phyloP scores from a whole-genome alignment of 2,888 invertebrate genomes.

The Eilema depressum region DNA sequence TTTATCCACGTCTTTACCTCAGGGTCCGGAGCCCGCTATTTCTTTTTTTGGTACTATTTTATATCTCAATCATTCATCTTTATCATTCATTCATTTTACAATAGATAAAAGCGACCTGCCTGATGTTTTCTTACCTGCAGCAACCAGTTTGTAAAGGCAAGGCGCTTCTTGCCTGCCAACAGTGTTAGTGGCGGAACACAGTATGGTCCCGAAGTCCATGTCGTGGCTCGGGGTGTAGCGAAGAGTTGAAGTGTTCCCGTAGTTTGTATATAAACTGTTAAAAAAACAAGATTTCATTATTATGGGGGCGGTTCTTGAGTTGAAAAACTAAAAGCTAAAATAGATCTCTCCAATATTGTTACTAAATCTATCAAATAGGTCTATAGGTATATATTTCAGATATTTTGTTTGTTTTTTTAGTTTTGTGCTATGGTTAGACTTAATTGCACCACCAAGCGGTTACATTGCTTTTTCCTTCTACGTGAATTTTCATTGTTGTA shows the following conservation, averaged over 20 bases:
- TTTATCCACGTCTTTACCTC: no score
- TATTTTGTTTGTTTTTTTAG: no score
- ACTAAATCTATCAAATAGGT: no score
- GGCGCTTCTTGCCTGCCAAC: constrained; percentile 93
- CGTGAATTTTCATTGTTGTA: no score
- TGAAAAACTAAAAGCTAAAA: not conserved
- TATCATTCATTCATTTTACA: not conserved
- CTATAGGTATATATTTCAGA: no score
- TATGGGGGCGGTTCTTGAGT: no score
- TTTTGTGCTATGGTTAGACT: no score
- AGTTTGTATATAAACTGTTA: constrained; percentile 81
- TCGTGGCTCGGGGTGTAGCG: constrained; percentile 94
- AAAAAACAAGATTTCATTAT: not conserved
- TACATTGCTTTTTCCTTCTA: not conserved
- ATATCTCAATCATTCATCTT: not conserved
- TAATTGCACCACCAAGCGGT: not conserved
- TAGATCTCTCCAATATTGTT: no score
- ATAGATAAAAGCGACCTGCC: not conserved
- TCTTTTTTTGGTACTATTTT: no score
- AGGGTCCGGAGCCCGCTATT: no score
- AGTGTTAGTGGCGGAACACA: constrained; percentile 93
- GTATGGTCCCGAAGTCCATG: constrained; percentile 94
- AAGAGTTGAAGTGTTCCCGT: constrained; percentile 89
- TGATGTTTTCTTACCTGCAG: constrained; percentile 89
- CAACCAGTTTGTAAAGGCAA: constrained; percentile 94